Evolutionary conservation across 2,113 vertebrate species (phyloP).

Genomic region (Nymphicus hollandicus): DNA sequence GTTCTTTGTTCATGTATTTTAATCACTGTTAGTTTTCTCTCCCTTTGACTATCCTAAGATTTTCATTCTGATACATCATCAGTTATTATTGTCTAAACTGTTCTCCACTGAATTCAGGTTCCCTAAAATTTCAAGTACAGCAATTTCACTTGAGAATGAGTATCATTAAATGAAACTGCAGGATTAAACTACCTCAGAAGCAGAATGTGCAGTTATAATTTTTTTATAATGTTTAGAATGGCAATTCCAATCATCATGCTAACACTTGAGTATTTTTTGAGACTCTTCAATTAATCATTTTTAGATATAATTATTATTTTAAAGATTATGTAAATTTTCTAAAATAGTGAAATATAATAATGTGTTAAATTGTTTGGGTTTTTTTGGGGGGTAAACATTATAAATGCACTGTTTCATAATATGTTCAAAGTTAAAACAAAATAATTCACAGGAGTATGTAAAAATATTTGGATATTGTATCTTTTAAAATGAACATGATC

Average conservation of each 20-base stretch:
- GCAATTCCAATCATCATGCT: background rate
- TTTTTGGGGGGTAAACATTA: background rate
- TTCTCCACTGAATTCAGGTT: background rate
- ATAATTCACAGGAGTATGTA: background rate
- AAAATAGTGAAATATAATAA: background rate
- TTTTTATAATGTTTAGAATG: background rate
- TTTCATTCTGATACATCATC: background rate
- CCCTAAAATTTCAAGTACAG: background rate
- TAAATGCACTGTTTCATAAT: background rate
- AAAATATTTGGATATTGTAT: background rate
- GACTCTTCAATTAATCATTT: background rate
- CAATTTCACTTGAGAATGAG: background rate
- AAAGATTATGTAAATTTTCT: background rate
- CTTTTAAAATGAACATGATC: background rate
- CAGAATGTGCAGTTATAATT: background rate
- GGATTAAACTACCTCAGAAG: background rate
- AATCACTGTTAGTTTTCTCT: conserved; percentile 9
- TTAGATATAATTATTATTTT: background rate
- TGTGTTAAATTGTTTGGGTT: background rate
- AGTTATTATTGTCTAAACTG: background rate
- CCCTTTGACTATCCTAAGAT: background rate
- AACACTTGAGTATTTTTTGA: background rate
- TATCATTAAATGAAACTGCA: background rate
- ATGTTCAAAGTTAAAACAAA: background rate
- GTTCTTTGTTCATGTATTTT: conserved; percentile 18